These are phyloP conservation scores for Phalacrocorax aristotelis DNA, from an alignment of 2,113 vertebrate genomes.

Conservation along the genomic window DNA sequence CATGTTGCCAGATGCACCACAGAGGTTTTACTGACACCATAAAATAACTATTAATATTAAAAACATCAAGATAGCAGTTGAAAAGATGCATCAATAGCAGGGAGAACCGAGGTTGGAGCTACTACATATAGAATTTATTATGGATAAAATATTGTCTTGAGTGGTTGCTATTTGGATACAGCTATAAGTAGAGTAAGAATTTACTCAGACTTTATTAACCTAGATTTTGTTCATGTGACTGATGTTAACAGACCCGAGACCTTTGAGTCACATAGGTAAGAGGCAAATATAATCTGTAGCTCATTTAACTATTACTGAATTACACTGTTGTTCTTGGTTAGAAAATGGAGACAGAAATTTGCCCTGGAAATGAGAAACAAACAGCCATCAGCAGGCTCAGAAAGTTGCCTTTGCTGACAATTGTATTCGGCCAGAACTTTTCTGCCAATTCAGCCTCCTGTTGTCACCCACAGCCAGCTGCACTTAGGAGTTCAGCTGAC, in stretches of 20 bases:
- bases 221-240: background rate
- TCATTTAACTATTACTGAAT: background rate
- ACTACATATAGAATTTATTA: background rate
- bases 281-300: background rate
- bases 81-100: background rate
- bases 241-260: background rate
- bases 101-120: background rate
- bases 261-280: background rate
- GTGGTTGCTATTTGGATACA: background rate
- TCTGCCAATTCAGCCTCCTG: constrained; percentile 44
- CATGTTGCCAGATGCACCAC: background rate
- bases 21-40: background rate
- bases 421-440: background rate
- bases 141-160: background rate
- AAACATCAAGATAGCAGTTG: background rate
- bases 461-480: constrained; percentile 59
- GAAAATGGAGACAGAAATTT: background rate
- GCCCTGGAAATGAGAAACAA: background rate
- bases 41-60: background rate
- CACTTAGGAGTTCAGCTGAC: constrained; percentile 2
- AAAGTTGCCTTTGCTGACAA: background rate
- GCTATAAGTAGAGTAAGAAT: background rate
- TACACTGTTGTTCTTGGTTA: background rate
- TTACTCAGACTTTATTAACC: background rate
- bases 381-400: background rate